Evolutionary conservation across 2,113 vertebrate genomes (phyloP).

Genomic region (Mesocricetus auratus): DNA sequence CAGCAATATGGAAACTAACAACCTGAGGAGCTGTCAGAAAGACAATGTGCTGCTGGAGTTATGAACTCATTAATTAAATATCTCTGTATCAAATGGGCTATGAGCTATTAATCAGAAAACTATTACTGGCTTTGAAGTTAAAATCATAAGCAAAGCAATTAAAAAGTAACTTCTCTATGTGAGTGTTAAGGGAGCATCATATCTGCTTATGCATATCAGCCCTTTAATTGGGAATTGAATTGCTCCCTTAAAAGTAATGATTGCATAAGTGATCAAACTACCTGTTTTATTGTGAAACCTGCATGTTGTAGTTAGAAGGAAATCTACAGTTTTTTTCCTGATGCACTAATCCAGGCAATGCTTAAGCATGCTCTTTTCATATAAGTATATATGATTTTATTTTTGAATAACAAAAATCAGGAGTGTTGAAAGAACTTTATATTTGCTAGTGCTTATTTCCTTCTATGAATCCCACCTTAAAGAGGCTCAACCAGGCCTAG

Average conservation of each 20-base stretch:
- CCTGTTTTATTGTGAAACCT: conserved; percentile 59
- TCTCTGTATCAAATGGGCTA: conserved; percentile 82
- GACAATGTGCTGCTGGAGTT: conserved; percentile 62
- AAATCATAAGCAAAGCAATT: conserved; percentile 83
- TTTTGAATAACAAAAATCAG: background rate
- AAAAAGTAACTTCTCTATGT: conserved; percentile 81
- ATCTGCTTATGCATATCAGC: conserved; percentile 74
- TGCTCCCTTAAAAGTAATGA: conserved; percentile 80
- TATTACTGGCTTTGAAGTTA: conserved; percentile 83
- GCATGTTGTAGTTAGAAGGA: conserved; percentile 30
- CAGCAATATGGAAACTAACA: conserved; percentile 69
- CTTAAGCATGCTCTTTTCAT: background rate
- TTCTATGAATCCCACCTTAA: background rate
- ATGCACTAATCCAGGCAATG: background rate
- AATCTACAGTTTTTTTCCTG: background rate
- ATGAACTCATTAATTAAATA: conserved; percentile 84
- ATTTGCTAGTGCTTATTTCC: conserved; percentile 23
- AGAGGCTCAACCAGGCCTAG: background rate
- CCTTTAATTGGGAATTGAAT: conserved; percentile 78
- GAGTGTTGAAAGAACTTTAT: background rate
- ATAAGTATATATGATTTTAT: background rate
- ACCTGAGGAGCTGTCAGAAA: conserved; percentile 74
- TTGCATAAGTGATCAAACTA: conserved; percentile 73
- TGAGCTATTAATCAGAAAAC: conserved; percentile 81
- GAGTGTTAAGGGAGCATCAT: conserved; percentile 65